Percentiles rank a stretch among this genome's conserved stretches.
Conservation (phyloP, 2,113 vertebrate species). For the Australoheros scitulus region DNA sequence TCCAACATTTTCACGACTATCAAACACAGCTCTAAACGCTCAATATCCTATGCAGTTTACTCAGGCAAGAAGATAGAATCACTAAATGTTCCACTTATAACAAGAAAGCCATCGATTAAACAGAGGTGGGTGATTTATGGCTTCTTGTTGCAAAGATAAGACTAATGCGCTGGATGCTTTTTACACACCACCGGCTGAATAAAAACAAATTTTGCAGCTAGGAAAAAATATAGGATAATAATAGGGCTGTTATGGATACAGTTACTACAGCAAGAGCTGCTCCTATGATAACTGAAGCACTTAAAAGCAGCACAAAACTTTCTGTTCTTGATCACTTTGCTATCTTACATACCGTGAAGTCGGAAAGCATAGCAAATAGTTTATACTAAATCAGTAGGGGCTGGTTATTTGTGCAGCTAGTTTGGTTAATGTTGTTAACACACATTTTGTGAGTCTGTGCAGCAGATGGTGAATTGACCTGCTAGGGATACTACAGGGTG, state of each 20-base stretch:
- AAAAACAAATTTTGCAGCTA: neutral
- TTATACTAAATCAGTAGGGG: neutral
- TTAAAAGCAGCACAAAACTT: neutral
- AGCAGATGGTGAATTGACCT: slow-evolving; percentile 69
- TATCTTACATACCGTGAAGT: neutral
- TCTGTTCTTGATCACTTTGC: neutral
- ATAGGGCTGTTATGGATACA: neutral
- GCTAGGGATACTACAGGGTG: slow-evolving; percentile 50
- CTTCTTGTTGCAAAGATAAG: slow-evolving; percentile 13
- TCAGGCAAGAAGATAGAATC: slow-evolving; percentile 16
- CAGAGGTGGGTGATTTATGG: slow-evolving; percentile 40
- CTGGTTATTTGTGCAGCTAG: neutral
- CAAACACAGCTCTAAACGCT: slow-evolving; percentile 5
- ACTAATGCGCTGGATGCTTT: neutral
- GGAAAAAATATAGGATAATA: neutral
- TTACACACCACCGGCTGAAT: slow-evolving; percentile 20
- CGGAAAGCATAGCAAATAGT: neutral
- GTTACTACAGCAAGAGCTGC: neutral
- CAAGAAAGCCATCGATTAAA: slow-evolving; percentile 44
- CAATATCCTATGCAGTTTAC: slow-evolving; percentile 23
- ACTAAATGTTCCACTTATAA: slow-evolving; percentile 45
- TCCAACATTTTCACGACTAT: neutral
- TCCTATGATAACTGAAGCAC: neutral
- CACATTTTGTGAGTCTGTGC: slow-evolving; percentile 3
- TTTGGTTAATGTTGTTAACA: neutral